Base-by-base conservation (phyloP, 2,888 invertebrate species). In the Neoscelio sp. region DNA sequence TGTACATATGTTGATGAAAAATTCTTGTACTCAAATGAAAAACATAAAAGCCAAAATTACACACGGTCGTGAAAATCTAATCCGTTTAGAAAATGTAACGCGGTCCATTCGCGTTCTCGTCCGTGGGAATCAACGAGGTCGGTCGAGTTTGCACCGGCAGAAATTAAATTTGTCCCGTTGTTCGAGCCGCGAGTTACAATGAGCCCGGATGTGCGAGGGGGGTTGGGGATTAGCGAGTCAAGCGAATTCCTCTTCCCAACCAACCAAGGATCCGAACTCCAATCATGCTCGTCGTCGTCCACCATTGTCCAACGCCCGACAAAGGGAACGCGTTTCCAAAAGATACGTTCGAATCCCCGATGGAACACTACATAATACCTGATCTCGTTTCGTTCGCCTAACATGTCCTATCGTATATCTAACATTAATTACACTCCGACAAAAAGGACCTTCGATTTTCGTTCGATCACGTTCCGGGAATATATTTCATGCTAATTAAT, bases 111-210 rank as follows among this genome's bases (percentile, higher is more conserved):
- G 44, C 10, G n/a, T 26, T 30, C 17, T 8, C 6, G n/a, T 13
- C 28, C n/a, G 7, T 2, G n/a, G 12, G 12, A 38, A 38, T 38
- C 38, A 38, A 38, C 38, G 50, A 6, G 23, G 23, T 26, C 20
- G 23, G 28, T 15, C 30, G 52, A 13, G 28, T 62, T 50, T 23
- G 38, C 3, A 28, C 30, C 17, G 65, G 35, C 46, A 82, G 79
- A 74, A 76, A 84, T 84, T 82, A 82, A 85, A 85, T 85, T 83
- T 80, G 80, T 80, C 77, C 68, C 48, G 78, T 71, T 73, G 70
- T 73, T 64, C 77, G 50, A 56, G 80, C 30, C 50, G 54, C 40
- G 62, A 54, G 65, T 50, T 60, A 82, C 82, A 84, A 83, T 82
- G 76, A 82, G 73, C 77, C 71, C 82, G 81, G 83, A 8, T n/a